These are phyloP conservation scores for Hylaeus anthracinus DNA, from an alignment of 1,140 invertebrate genomes.

Conservation along the genomic window DNA sequence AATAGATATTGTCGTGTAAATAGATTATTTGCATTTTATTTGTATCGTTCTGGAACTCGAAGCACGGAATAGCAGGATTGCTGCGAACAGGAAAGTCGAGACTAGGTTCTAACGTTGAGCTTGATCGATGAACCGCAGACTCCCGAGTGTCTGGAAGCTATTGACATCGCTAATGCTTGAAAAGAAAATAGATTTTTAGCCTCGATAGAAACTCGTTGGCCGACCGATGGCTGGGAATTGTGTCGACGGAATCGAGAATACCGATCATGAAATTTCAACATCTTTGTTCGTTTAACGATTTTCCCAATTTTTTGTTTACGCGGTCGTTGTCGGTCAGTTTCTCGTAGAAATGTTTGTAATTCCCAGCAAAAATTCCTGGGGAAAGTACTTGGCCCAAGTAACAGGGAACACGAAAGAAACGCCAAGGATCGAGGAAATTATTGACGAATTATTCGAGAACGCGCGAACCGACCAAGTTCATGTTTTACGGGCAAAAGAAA, in stretches of 20 bases:
- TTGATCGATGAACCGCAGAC: neutral
- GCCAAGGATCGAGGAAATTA: slow-evolving; percentile 29
- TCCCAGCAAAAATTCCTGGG: neutral
- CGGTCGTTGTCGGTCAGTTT: neutral
- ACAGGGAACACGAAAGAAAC: neutral
- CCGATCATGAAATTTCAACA: neutral
- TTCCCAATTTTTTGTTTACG: too few relatives aligned
- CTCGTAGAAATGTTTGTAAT: neutral
- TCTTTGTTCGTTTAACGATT: neutral
- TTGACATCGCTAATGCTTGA: neutral
- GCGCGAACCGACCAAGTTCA: neutral
- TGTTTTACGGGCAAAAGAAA: slow-evolving; percentile 48
- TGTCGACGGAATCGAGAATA: too few relatives aligned
- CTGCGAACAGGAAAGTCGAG: neutral
- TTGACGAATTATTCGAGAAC: slow-evolving; percentile 50
- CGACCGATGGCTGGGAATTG: neutral
- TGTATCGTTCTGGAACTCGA: too few relatives aligned
- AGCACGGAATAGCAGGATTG: neutral
- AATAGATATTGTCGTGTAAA: too few relatives aligned
- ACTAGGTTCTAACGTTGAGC: neutral
- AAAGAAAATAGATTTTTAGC: neutral
- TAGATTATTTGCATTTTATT: too few relatives aligned
- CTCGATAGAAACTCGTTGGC: too few relatives aligned
- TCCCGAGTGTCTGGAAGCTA: neutral
- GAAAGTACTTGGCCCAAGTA: too few relatives aligned